phyloP scores from a whole-genome alignment of 2,113 vertebrate species.

The Gobiocypris rarus region DNA sequence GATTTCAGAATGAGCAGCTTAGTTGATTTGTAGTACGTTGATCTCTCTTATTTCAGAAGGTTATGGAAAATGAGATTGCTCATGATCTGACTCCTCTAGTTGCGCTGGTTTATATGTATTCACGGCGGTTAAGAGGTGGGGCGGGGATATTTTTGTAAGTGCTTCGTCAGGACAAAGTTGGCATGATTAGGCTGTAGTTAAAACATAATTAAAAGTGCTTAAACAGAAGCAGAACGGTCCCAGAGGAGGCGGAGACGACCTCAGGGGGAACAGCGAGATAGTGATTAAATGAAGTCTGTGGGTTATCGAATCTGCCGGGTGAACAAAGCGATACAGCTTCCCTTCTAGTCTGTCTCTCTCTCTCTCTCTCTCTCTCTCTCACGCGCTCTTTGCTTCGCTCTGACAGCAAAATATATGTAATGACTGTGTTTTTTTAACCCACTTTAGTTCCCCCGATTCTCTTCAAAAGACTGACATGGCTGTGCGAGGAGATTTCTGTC shows the following conservation, averaged over 20 bases:
- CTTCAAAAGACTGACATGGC: conserved; percentile 49
- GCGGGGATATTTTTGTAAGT: conserved; percentile 55
- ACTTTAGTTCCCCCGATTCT: conserved; percentile 58
- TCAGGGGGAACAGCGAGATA: conserved; percentile 48
- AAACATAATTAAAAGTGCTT: conserved; percentile 73
- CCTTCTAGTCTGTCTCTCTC: conserved; percentile 34
- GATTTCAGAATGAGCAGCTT: background rate
- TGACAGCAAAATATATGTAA: conserved; percentile 70
- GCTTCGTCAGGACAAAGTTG: conserved; percentile 63
- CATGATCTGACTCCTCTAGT: background rate
- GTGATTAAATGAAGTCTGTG: conserved; percentile 77
- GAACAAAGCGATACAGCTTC: conserved; percentile 56
- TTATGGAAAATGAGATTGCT: background rate
- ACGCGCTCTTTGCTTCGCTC: conserved; percentile 48
- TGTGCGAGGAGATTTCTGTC: conserved; percentile 33
- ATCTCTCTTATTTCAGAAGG: background rate
- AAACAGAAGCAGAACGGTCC: conserved; percentile 67
- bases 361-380: conserved; percentile 8
- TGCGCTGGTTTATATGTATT: conserved; percentile 3
- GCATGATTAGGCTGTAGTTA: conserved; percentile 68
- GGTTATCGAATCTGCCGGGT: conserved; percentile 68
- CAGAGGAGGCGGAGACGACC: conserved; percentile 57
- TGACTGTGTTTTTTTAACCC: conserved; percentile 69
- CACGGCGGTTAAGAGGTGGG: conserved; percentile 33
- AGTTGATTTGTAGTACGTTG: background rate